Percentiles rank a stretch among this genome's conserved stretches.
Evolutionary conservation across 1,140 invertebrate genomes (phyloP).

Genomic region (Campoletis sonorensis): DNA sequence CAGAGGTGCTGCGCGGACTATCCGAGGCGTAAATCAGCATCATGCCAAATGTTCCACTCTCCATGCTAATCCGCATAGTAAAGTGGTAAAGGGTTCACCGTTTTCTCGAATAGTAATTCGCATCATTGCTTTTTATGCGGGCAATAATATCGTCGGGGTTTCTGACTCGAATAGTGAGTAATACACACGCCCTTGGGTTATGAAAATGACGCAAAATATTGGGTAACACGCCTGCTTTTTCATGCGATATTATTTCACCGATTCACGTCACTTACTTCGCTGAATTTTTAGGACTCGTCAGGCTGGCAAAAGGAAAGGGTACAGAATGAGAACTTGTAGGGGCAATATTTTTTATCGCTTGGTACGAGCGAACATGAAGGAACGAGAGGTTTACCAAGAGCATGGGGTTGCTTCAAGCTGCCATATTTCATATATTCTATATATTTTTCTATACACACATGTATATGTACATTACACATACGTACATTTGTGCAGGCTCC

Average conservation of each 20-base stretch:
- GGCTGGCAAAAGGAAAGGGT: background rate
- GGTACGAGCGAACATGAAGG: background rate
- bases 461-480: background rate
- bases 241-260: slow-evolving; percentile 15
- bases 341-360: slow-evolving; percentile 36
- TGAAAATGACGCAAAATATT: slow-evolving; percentile 11
- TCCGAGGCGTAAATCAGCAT: too few relatives aligned
- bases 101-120: slow-evolving; percentile 5
- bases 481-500: background rate
- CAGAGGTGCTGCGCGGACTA: too few relatives aligned
- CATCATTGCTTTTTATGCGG: slow-evolving; percentile 61
- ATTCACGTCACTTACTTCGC: slow-evolving; percentile 27
- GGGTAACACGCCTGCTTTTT: background rate
- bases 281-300: slow-evolving; percentile 30
- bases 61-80: too few relatives aligned
- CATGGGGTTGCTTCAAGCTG: background rate
- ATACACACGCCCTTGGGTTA: background rate
- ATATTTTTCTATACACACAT: background rate
- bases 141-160: slow-evolving; percentile 60
- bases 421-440: background rate
- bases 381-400: slow-evolving; percentile 24
- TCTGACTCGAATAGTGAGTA: slow-evolving; percentile 45
- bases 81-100: background rate
- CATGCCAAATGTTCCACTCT: too few relatives aligned
- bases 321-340: background rate